Percentiles rank a stretch among this genome's conserved stretches.
These are phyloP conservation scores for Trisateles emortualis DNA, from an alignment of 2,888 invertebrate species.

Conservation along the genomic window DNA sequence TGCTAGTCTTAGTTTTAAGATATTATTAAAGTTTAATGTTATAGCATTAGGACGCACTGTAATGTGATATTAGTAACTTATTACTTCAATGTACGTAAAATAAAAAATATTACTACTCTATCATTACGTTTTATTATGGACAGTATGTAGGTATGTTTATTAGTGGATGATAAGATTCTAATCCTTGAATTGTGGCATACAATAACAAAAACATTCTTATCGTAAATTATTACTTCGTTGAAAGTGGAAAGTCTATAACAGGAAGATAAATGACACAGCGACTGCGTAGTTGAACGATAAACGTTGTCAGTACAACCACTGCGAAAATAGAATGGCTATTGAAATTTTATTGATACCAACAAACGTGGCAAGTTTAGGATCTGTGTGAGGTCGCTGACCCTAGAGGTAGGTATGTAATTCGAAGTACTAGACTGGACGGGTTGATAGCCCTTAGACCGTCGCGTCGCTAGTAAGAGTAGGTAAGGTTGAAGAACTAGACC, in stretches of 20 bases:
- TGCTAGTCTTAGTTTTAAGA: constrained; percentile 83
- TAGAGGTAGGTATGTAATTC: too few species aligned
- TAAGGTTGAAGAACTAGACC: too few species aligned
- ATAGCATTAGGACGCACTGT: constrained; percentile 73
- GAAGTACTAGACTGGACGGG: too few species aligned
- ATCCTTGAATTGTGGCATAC: background rate
- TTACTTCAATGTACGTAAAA: constrained; percentile 67
- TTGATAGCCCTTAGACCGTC: too few species aligned
- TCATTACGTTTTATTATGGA: constrained; percentile 22
- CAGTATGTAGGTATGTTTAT: constrained; percentile 5
- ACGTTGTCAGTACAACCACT: background rate
- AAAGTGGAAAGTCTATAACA: background rate
- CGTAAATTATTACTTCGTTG: constrained; percentile 2
- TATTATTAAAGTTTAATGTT: constrained; percentile 54
- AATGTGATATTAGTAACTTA: constrained; percentile 85
- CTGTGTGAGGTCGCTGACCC: too few species aligned
- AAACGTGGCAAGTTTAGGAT: too few species aligned
- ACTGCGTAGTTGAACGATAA: background rate
- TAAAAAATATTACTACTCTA: constrained; percentile 57
- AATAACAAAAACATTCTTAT: constrained; percentile 19
- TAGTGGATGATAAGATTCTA: constrained; percentile 13
- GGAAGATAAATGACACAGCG: background rate
- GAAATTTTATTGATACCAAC: too few species aligned
- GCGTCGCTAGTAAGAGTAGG: too few species aligned
- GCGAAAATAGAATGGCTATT: too few species aligned